Conservation (phyloP, 92 coral and sea anemone species). For the Palythoa grandiflora region DNA sequence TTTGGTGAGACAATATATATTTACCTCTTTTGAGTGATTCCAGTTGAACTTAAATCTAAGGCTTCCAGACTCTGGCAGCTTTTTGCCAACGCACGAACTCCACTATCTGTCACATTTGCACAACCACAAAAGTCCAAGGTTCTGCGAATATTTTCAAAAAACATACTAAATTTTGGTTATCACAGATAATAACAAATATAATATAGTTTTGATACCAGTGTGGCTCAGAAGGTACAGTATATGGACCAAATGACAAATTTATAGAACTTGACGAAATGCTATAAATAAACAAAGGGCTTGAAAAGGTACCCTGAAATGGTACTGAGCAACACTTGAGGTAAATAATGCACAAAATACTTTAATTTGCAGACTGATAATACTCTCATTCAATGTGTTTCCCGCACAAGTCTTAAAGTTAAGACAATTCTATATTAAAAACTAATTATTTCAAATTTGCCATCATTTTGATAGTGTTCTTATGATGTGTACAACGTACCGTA, state of each 20-base stretch:
- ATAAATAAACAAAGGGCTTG: background rate
- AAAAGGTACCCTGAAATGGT: too few species aligned
- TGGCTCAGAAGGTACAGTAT: background rate
- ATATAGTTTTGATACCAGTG: background rate
- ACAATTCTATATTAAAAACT: background rate
- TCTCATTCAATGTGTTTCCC: too few species aligned
- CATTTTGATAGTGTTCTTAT: too few species aligned
- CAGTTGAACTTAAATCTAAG: conserved; percentile 87
- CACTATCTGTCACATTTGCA: conserved; percentile 90
- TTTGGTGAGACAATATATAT: background rate
- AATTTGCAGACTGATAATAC: too few species aligned
- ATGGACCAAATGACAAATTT: background rate
- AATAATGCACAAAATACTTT: too few species aligned
- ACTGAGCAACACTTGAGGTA: too few species aligned
- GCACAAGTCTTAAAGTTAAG: background rate
- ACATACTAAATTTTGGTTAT: background rate
- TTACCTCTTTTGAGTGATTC: conserved; percentile 73
- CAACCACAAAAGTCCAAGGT: conserved; percentile 98
- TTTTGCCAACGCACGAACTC: conserved; percentile 90
- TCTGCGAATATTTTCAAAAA: conserved; percentile 48
- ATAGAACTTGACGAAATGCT: background rate
- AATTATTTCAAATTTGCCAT: background rate
- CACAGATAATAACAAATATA: background rate
- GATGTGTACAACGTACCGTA: background rate
- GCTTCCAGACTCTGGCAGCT: conserved; percentile 82